Base-by-base conservation (phyloP, 2,797 vertebrate genomes). In the Anolis apletophallus region DNA sequence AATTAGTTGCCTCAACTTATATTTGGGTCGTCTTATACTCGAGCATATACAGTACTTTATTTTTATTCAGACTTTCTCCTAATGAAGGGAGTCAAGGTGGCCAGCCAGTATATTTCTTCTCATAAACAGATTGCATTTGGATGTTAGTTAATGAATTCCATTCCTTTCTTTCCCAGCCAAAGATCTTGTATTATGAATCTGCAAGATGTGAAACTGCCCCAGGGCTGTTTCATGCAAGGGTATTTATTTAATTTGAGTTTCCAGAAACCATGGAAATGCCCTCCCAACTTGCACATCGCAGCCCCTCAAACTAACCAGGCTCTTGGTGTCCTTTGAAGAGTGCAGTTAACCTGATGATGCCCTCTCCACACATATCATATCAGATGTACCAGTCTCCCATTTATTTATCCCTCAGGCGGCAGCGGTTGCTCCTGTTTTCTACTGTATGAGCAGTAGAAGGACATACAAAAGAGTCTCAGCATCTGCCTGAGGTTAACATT, bases 171-270 rank as follows among this genome's bases (percentile, higher is more conserved):
- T 54, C 61, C 80, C 23, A 82, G 10, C 90, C 90, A 83, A 87
- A 91, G 88, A 87, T 85, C 88, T 91, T 90, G 92, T 79, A 82
- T 71, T 71, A 57, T 10, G 84, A 57, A 90, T 90, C 87, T 89
- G 72, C 90, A 92, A 92, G 91, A 88, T 91, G 29, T 5, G 36
- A 64, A 50, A 40, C 5, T 73, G 36, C 74, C 29, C 36, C 40
- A 46, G 64, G 34, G n/a, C 52, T 34, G 19, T 23, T 67, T 13
- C 19, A 36, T 23, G 54, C 32, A 64, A 64, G 10, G 67, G 29
- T 88, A 69, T 82, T 83, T 90, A 14, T 26, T 40, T 21, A 79
- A 5, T 78, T 71, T 67, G 1, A 14, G 74, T 26, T 90, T 71
- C 85, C 78, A 55, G 76, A 85, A 83, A 57, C 32, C n/a, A 26